phyloP scores from a whole-genome alignment of 2,797 vertebrate species.

The Epinephelus malabaricus region DNA sequence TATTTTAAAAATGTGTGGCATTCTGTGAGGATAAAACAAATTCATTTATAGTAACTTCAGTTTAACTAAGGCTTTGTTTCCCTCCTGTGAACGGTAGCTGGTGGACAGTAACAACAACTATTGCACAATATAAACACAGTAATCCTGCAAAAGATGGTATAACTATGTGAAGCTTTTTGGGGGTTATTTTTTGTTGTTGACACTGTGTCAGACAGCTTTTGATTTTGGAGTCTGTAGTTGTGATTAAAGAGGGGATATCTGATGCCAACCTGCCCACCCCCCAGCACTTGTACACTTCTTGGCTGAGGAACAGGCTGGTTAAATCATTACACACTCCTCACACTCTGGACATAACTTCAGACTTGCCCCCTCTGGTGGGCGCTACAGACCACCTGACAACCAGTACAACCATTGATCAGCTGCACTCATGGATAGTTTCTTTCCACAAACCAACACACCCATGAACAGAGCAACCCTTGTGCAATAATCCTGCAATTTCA shows the following conservation, averaged over 20 bases:
- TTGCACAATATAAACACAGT: not conserved
- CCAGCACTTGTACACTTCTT: not conserved
- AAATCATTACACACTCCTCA: not conserved
- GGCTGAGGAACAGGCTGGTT: not conserved
- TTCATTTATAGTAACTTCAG: not conserved
- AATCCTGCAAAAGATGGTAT: not conserved
- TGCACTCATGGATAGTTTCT: not conserved
- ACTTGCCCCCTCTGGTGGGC: constrained; percentile 6
- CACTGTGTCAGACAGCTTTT: not conserved
- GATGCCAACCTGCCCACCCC: not conserved
- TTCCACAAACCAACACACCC: not conserved
- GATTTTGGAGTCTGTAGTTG: not conserved
- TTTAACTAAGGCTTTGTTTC: not conserved
- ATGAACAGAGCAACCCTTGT: not conserved
- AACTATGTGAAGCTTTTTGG: not conserved
- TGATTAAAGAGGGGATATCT: not conserved
- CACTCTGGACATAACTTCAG: not conserved
- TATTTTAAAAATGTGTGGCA: too few species aligned
- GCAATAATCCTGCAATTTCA: constrained; percentile 1
- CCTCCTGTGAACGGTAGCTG: not conserved
- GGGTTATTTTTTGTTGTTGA: not conserved
- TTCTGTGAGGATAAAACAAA: too few species aligned
- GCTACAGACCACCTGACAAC: constrained; percentile 9
- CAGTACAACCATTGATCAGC: constrained; percentile 2
- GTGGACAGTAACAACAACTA: not conserved